phyloP scores from a whole-genome alignment of 2,888 invertebrate genomes.

The Sacculina carcini region DNA sequence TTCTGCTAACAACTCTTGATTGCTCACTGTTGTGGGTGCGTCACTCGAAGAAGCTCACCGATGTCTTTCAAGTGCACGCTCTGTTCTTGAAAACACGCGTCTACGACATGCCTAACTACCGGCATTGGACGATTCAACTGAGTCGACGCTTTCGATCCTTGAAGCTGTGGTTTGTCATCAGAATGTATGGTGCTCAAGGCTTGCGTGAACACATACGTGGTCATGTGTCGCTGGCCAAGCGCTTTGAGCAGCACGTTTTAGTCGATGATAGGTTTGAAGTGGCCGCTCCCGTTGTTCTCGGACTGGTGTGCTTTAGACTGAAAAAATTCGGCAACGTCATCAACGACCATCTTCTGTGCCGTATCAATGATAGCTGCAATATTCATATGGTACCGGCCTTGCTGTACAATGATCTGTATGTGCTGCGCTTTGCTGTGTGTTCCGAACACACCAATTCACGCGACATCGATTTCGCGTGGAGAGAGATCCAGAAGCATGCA shows the following conservation, averaged over 20 bases:
- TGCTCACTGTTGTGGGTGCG: conserved; percentile 79
- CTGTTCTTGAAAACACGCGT: conserved; percentile 35
- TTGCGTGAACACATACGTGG: conserved; percentile 46
- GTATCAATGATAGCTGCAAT: conserved; percentile 61
- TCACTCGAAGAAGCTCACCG: conserved; percentile 32
- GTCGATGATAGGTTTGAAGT: conserved; percentile 53
- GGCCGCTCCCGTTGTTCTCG: conserved; percentile 57
- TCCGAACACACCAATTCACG: conserved; percentile 50
- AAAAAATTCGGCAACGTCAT: conserved; percentile 42
- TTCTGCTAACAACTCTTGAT: conserved; percentile 79
- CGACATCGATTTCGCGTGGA: conserved; percentile 65
- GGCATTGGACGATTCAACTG: conserved; percentile 92
- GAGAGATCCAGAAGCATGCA: conserved; percentile 48
- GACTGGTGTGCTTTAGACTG: conserved; percentile 65
- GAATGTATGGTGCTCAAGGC: conserved; percentile 52
- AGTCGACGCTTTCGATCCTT: conserved; percentile 69
- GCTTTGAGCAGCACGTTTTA: conserved; percentile 43
- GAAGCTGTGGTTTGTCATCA: conserved; percentile 71
- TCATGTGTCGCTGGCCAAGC: conserved; percentile 42
- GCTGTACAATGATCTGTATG: conserved; percentile 44
- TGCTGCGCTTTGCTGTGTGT: conserved; percentile 68
- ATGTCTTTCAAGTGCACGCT: conserved; percentile 70
- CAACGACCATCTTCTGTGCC: conserved; percentile 52
- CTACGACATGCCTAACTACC: not conserved
- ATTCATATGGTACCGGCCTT: conserved; percentile 81